phyloP scores from a whole-genome alignment of 2,797 vertebrate genomes.

The Lemur catta region DNA sequence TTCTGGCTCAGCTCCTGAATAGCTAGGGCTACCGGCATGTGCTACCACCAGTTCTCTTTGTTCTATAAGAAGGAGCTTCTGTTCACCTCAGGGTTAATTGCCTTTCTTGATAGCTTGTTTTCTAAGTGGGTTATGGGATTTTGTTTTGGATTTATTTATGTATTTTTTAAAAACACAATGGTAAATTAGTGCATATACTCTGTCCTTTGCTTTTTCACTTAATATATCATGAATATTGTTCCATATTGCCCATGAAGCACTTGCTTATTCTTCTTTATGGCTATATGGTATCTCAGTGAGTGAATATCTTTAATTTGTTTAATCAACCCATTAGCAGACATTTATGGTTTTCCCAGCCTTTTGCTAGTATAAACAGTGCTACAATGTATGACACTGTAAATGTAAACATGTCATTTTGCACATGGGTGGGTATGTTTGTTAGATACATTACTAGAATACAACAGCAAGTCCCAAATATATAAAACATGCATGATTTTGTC shows the following conservation, averaged over 20 bases:
- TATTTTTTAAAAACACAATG: not conserved
- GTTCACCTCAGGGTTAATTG: not conserved
- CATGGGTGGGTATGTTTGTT: not conserved
- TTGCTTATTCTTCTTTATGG: not conserved
- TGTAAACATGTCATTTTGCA: not conserved
- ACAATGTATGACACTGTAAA: not conserved
- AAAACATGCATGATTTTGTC: not conserved
- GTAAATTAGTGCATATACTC: not conserved
- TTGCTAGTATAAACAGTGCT: not conserved
- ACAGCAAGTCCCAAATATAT: not conserved
- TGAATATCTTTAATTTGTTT: not conserved
- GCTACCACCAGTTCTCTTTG: not conserved
- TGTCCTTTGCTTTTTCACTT: not conserved
- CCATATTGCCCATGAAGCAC: not conserved
- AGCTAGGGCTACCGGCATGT: not conserved
- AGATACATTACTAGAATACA: not conserved
- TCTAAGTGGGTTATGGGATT: not conserved
- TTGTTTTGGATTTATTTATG: not conserved
- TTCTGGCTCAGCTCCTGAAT: not conserved
- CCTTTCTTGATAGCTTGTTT: conserved; percentile 30
- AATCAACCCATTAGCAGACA: not conserved
- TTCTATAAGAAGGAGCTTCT: not conserved
- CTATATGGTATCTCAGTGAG: not conserved
- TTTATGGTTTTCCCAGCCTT: not conserved
- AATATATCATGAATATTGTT: not conserved